These are phyloP conservation scores for Pterocles gutturalis DNA, from an alignment of 2,113 vertebrate genomes.

Conservation along the genomic window DNA sequence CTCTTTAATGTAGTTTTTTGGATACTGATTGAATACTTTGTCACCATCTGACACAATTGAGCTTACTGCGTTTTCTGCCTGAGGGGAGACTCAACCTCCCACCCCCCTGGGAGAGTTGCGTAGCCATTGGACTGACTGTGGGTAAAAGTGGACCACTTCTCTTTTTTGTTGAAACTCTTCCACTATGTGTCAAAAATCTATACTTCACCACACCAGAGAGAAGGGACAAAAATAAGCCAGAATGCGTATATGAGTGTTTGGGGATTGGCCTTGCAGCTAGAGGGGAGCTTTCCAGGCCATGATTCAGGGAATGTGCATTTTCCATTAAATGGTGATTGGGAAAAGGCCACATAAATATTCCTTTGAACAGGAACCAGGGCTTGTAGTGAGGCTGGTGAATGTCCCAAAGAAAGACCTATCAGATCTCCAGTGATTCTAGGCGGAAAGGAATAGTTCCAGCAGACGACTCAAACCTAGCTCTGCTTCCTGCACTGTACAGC, in stretches of 20 bases:
- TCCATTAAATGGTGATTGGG: neutral
- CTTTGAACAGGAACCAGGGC: neutral
- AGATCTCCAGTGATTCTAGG: neutral
- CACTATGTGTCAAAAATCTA: neutral
- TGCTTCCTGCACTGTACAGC: neutral
- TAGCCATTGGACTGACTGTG: neutral
- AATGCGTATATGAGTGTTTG: neutral
- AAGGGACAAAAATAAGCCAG: neutral
- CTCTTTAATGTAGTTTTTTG: neutral
- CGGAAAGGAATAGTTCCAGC: neutral
- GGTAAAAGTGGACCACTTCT: neutral
- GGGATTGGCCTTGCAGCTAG: neutral
- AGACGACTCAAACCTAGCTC: neutral
- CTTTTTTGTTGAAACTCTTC: neutral
- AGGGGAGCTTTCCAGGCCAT: neutral
- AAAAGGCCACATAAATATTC: neutral
- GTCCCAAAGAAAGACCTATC: neutral
- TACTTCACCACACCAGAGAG: neutral
- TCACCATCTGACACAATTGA: neutral
- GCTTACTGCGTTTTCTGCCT: neutral
- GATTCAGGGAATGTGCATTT: neutral
- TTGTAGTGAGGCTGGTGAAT: neutral
- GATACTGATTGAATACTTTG: neutral
- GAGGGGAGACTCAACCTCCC: neutral
- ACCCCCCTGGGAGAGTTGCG: rapidly evolving